These are phyloP conservation scores for Hirudo medicinalis DNA, from an alignment of 1,140 invertebrate genomes.

Conservation along the genomic window DNA sequence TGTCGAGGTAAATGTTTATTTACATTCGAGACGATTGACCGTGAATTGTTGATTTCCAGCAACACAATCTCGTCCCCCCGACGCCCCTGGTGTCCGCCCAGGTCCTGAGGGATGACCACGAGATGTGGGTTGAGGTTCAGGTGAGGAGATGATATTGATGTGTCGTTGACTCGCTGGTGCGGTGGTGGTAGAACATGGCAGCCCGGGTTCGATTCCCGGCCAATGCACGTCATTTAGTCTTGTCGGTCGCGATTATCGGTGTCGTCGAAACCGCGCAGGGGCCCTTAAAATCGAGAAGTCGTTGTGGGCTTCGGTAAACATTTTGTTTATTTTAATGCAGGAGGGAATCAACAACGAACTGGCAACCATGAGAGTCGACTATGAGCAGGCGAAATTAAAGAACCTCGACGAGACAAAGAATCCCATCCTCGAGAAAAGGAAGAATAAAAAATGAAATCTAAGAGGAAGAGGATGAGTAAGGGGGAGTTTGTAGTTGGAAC, in stretches of 20 bases:
- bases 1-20: too few relatives aligned
- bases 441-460: constrained; percentile 25
- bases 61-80: constrained; percentile 75
- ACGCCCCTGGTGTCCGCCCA: constrained; percentile 79
- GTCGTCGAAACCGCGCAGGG: too few relatives aligned
- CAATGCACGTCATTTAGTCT: too few relatives aligned
- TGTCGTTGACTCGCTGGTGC: too few relatives aligned
- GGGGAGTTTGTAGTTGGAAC: neutral
- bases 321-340: constrained; percentile 44
- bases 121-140: constrained; percentile 75
- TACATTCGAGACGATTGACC: too few relatives aligned
- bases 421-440: constrained; percentile 69
- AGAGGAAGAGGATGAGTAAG: neutral
- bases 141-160: constrained; percentile 26
- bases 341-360: constrained; percentile 94
- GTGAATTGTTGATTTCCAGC: constrained; percentile 37
- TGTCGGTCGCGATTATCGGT: too few relatives aligned
- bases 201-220: too few relatives aligned
- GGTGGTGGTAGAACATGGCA: too few relatives aligned
- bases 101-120: constrained; percentile 65
- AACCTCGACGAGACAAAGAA: constrained; percentile 79
- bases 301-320: neutral
- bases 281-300: too few relatives aligned
- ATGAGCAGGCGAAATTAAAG: constrained; percentile 75
- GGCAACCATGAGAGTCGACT: constrained; percentile 88